These are phyloP conservation scores for Strix occidentalis DNA, from an alignment of 2,797 vertebrate genomes.

Conservation along the genomic window DNA sequence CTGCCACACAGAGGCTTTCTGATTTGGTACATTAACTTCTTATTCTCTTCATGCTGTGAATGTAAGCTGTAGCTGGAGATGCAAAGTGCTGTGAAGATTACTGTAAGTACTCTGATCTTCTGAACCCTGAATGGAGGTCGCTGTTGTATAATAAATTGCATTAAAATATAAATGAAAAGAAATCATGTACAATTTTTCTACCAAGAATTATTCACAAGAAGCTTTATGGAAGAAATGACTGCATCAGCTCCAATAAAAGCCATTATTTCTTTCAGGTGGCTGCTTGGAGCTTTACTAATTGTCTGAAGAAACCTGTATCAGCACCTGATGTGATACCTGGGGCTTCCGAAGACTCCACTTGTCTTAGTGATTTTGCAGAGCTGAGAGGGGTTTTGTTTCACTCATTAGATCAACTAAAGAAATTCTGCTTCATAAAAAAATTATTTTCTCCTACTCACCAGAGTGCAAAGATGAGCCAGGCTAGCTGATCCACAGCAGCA, in stretches of 20 bases:
- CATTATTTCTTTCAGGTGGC: constrained; percentile 48
- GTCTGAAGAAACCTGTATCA: constrained; percentile 15
- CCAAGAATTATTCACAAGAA: constrained; percentile 62
- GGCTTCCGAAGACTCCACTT: neutral
- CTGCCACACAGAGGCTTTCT: constrained; percentile 30
- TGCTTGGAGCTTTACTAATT: constrained; percentile 57
- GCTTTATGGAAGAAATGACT: constrained; percentile 24
- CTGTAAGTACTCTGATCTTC: constrained; percentile 61
- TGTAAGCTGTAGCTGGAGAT: constrained; percentile 56
- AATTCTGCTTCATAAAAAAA: neutral
- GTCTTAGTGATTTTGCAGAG: neutral
- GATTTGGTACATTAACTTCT: constrained; percentile 60
- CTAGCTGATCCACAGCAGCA: neutral
- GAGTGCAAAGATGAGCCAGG: neutral
- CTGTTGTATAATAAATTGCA: constrained; percentile 67
- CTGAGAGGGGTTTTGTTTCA: neutral
- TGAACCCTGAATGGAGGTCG: constrained; percentile 61
- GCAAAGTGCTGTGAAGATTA: constrained; percentile 61
- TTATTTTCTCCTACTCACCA: neutral
- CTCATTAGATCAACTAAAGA: neutral
- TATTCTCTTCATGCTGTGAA: constrained; percentile 60
- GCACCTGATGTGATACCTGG: neutral
- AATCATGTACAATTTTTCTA: constrained; percentile 57
- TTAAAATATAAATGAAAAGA: constrained; percentile 72
- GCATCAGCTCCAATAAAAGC: constrained; percentile 37